These are phyloP conservation scores for Ctenopoma multispine DNA, from an alignment of 2,797 vertebrate genomes.

Conservation along the genomic window DNA sequence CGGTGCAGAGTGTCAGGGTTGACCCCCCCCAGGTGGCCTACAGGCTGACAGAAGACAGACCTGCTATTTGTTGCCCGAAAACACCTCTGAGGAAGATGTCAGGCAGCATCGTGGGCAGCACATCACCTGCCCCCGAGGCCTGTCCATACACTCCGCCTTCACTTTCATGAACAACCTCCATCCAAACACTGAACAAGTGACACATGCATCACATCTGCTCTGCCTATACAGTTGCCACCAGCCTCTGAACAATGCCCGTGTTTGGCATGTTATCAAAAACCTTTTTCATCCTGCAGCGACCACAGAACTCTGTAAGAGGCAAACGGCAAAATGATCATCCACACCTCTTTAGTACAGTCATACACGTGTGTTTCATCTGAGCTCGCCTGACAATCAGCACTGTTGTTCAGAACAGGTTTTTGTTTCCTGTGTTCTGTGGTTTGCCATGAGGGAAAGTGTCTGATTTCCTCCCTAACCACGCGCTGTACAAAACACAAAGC, in stretches of 20 bases:
- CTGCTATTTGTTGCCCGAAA: constrained; percentile 78
- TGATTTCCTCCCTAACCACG: constrained; percentile 50
- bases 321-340: too few relatives aligned
- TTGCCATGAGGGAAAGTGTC: constrained; percentile 48
- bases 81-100: constrained; percentile 80
- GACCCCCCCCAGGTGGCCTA: constrained; percentile 70
- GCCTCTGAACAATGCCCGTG: constrained; percentile 14
- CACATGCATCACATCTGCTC: constrained; percentile 14
- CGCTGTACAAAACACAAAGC: constrained; percentile 38
- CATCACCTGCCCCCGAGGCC: constrained; percentile 65
- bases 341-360: constrained; percentile 19
- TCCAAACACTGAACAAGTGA: constrained; percentile 35
- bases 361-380: constrained; percentile 38
- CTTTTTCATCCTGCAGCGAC: not conserved
- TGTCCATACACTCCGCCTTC: constrained; percentile 42
- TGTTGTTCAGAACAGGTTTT: constrained; percentile 16
- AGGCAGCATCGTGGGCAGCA: constrained; percentile 61
- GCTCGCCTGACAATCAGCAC: constrained; percentile 31
- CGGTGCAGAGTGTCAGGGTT: constrained; percentile 65
- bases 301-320: constrained; percentile 22
- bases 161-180: constrained; percentile 64
- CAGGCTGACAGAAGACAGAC: constrained; percentile 80
- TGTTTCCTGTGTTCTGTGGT: constrained; percentile 35
- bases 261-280: constrained; percentile 22
- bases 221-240: not conserved